Evolutionary conservation across 2,888 invertebrate species (phyloP), one percentile per base, ranked within the genome.

Genomic region (Spisula subtruncata): DNA sequence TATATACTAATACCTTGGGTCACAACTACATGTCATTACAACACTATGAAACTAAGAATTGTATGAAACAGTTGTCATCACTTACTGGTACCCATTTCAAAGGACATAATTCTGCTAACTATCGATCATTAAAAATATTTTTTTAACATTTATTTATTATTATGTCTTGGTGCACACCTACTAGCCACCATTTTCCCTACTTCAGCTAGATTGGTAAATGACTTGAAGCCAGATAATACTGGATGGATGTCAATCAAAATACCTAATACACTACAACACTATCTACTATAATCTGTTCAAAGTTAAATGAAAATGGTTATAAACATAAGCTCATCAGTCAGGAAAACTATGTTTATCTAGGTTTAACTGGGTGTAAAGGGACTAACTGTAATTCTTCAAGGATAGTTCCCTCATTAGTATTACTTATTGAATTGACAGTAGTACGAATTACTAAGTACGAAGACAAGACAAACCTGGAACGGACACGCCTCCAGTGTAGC

Each of bases 401-500:
- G n/a, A n/a, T n/a, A n/a, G n/a, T n/a, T n/a, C n/a, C n/a, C n/a
- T n/a, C n/a, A n/a, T n/a, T n/a, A n/a, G n/a, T n/a, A n/a, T n/a
- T n/a, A n/a, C n/a, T n/a, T n/a, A n/a, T n/a, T n/a, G n/a, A n/a
- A n/a, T n/a, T n/a, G n/a, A 18, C 20, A 35, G 4, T 51, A 29
- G 25, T 1, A 54, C 0, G 5, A 8, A 29, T 14, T 29, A 12
- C 12, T 25, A 29, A 25, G 8, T 51, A 54, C 4, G 16, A 12
- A 41, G 4, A 75, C 16, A 32, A 71, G 8, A 48, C 84, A 46
- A 48, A 84, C 84, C 71, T 84, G 18, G 84, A 84, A 51, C 84
- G 46, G 25, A 75, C 8, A 25, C 84, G n/a, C 48, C 84, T 84
- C 84, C 84, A 84, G 14, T 84, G 48, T n/a, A 84, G 75, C 32